Evolutionary conservation across 37 sponge, comb jelly and placozoan genomes (phyloP), one percentile per base, ranked within the genome.

Genomic region (Theonella swinhoei): DNA sequence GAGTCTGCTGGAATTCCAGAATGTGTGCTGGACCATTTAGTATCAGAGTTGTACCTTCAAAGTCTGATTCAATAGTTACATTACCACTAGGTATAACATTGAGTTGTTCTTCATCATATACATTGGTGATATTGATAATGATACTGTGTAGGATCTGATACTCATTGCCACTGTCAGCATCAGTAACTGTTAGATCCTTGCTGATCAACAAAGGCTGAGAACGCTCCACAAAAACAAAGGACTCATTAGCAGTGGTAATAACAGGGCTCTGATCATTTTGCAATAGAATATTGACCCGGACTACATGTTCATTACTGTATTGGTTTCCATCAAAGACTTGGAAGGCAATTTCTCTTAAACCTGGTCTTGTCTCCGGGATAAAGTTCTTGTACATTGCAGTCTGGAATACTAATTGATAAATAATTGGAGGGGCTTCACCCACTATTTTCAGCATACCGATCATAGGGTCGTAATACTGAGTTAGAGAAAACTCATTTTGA

Each of bases 11-110:
- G 70, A 96, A 96, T n/a, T 91, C 87, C 0, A 0, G 41, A 11
- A 96, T 19, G 8, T 83, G 63, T 19, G 94, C 94, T 24, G 94
- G 94, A 30, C 97, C 97, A 19, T 14, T n/a, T 29, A 96, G 65
- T 5, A 42, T 35, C 19, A 96, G 85, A 0, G 78, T 76, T 4
- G 63, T 39, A 26, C 64, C 84, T 59, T 39, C 32, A 61, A 61
- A 78, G 40, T 76, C 74, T 34, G 68, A 87, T 37, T 40, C 43
- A 2, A 81, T 76, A 17, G 43, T 73, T 33, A 94, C 78, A 62
- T 38, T 37, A 4, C 67, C 86, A 64, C 26, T 78, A 0, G 37
- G 54, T 22, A 71, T 68, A 14, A 81, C 87, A 61, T 31, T 77
- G 32, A 90, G 83, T 3, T 83, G 22, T 64, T 83, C 88, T 24